Conservation (phyloP, 2,888 invertebrate species). For the Tenthredo notha region DNA sequence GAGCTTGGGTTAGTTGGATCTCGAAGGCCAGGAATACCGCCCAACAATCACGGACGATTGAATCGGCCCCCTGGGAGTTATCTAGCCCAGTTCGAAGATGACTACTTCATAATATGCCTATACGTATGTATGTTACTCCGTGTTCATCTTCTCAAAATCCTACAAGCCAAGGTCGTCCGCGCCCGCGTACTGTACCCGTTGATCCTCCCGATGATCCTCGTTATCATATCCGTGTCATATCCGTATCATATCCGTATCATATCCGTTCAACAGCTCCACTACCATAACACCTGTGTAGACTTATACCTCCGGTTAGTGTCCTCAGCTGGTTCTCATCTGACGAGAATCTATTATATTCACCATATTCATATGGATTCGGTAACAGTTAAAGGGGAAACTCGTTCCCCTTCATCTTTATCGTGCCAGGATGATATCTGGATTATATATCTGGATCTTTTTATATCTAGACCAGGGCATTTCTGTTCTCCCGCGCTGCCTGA, state of each 20-base stretch:
- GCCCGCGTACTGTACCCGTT: neutral
- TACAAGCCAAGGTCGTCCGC: neutral
- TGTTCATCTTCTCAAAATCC: neutral
- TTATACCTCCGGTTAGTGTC: neutral
- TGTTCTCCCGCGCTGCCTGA: neutral
- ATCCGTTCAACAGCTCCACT: neutral
- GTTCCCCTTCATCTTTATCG: neutral
- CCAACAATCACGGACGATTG: slow-evolving; percentile 73
- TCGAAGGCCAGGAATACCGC: slow-evolving; percentile 59
- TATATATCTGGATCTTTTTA: neutral
- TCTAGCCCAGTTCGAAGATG: slow-evolving; percentile 24
- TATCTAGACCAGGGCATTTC: neutral
- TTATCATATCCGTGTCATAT: neutral
- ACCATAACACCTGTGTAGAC: neutral
- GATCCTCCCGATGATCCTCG: neutral
- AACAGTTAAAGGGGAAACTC: neutral
- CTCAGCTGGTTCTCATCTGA: neutral
- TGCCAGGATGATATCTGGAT: neutral
- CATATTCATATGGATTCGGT: neutral
- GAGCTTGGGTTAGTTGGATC: slow-evolving; percentile 60
- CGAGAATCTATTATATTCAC: neutral
- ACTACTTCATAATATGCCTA: slow-evolving; percentile 38
- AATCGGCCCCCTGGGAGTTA: slow-evolving; percentile 66
- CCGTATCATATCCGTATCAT: neutral
- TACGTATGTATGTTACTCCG: neutral